Base-by-base conservation (phyloP, 2,113 vertebrate species). In the Ophiodon elongatus region DNA sequence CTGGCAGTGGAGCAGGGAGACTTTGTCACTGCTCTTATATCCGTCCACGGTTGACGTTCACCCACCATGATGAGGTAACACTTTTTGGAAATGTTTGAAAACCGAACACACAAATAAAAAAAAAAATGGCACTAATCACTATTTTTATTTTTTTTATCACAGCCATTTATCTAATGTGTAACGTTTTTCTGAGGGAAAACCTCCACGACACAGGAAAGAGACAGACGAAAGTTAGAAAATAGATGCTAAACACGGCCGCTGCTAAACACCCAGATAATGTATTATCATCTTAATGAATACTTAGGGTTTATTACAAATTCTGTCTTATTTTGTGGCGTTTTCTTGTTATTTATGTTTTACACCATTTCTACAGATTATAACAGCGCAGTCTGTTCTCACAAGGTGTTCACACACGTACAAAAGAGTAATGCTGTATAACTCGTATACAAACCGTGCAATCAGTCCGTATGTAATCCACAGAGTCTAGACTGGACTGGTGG, bases 1-100 rank as follows among this genome's bases (percentile, higher is more conserved):
- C 60, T 69, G 41, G 56, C 60, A 68, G 14, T 65, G 70, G 66
- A 65, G 41, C 41, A 50, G 29, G 66, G 23, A 64, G 2, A 56
- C 41, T 39, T 6, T 21, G 17, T 50, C 23, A 4, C 45, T 39
- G 6, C 9, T 15, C 10, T 70, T 35, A 11, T 21, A 23, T 19
- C n/a, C 8, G 8, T 41, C 62, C 33, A 6, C 15, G 11, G 37
- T 39, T 23, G 31, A 39, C 21, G 37, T n/a, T 64, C 8, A 68
- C 19, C 10, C 39, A 29, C 15, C 50, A 8, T 4, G 7, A 62
- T 2, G 8, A 35, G 10, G 10, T 19, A 19, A 76, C 21, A 52
- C 5, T 0, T 56, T 39, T 43, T 4, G 11, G 33, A 27, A 27
- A 39, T 23, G 10, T 47, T 4, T 50, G 31, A 8, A 45, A 70